Base-by-base conservation (phyloP, 2,113 vertebrate species). In the Thermophis baileyi region DNA sequence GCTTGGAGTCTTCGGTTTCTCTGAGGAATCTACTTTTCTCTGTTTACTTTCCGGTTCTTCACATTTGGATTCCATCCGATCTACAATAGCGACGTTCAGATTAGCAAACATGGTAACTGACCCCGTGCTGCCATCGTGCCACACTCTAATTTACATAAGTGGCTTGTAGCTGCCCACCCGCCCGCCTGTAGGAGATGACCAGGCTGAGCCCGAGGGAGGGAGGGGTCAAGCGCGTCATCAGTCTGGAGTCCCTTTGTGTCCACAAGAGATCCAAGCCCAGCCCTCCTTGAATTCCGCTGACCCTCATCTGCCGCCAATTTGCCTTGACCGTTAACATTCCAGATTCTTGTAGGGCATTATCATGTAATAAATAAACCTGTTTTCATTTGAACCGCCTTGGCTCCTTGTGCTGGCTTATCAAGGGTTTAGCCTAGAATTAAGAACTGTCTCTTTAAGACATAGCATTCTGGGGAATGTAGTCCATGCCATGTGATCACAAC, bases 41-140 rank as follows among this genome's bases (percentile, higher is more conserved):
- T 63, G 93, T 91, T 97, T 95, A 14, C 92, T 2, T 81, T 97
- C 96, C 2, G 96, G 92, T 91, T 95, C 97, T 92, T 93, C 93
- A 30, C 86, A 90, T 60, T 94, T 96, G 6, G 96, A 89, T 93
- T 30, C 95, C 92, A 55, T 87, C 4, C 95, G 93, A 94, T 93
- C 96, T 95, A 35, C 95, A 95, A 89, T 0, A 55, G 88, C 47
- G 12, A 74, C 14, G 3, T 81, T 54, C 54, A 6, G 14, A 30
- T 89, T 50, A 89, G 92, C 11, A 3, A 12, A 40, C 7, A 10
- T 18, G 69, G 69, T 20, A 74, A 35, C 69, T 20, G 69, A 81
- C 11, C 30, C 60, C 4, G 1, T 27, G 57, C 9, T 60, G 57
- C 57, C 57, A 4, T 60, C 3, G 0, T 16, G 30, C 60, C 60